Evolutionary conservation across 2,113 vertebrate species (phyloP), one percentile per base, ranked within the genome.

Genomic region (Monopterus albus): DNA sequence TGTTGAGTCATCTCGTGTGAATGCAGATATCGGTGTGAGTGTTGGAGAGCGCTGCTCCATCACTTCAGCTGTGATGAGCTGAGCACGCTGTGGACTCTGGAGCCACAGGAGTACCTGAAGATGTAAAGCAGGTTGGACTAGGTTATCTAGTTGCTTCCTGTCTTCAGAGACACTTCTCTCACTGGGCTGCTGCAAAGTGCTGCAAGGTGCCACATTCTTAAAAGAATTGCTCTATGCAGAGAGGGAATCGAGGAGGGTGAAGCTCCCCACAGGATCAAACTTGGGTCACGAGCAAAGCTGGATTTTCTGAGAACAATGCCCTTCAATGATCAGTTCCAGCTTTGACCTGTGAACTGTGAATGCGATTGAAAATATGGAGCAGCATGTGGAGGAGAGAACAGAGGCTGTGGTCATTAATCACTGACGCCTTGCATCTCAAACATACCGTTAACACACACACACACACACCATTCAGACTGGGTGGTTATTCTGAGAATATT

Each of bases 381-480:
- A 69, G 62, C 26, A 47, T 35, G n/a, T 36, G 69, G 38, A 83
- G 79, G 46, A 75, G 77, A 79, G 61, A 77, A 75, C 31, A 26
- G 74, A 84, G 79, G 82, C 75, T 64, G 72, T 39, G 66, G 81
- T 88, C 89, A 93, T 93, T 91, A 89, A 93, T 93, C 92, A 92
- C 64, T 77, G 50, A 70, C 15, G 63, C 70, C 67, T 12, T 29
- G 39, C 33, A 14, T 40, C 71, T 72, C 45, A 63, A 59, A 80
- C 40, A 40, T 15, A 58, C 31, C 33, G 26, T 5, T 2, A 51
- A 59, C 36, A 66, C 29, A 60, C 31, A 56, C 76, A 59, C 50
- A 59, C 46, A 78, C 59, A 36, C 63, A 78, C 67, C n/a, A 66
- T 53, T 75, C 79, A 56, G 10, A 40, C 51, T 10, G 25, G 17